Evolutionary conservation across 2,797 vertebrate species (phyloP).

Genomic region (Macropodus opercularis): DNA sequence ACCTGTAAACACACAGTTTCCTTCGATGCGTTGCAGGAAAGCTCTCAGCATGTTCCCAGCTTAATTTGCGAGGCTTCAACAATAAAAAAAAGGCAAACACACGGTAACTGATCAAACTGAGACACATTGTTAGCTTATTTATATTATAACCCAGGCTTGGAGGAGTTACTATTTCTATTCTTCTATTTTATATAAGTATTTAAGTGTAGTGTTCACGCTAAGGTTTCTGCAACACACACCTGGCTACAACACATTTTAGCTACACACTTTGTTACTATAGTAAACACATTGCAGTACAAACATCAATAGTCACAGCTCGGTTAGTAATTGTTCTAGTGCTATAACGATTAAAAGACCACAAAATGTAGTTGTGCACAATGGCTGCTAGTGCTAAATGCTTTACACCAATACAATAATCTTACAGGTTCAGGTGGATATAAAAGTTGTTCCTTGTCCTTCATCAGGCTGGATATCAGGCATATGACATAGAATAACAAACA

Average conservation of each 20-base stretch:
- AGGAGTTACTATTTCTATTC: too few species aligned
- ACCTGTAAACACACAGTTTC: slow-evolving; percentile 43
- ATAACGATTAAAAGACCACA: slow-evolving; percentile 16
- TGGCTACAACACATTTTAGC: slow-evolving; percentile 37
- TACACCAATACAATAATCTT: slow-evolving; percentile 15
- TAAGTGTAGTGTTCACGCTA: not conserved
- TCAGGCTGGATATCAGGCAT: slow-evolving; percentile 9
- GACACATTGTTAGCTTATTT: slow-evolving; percentile 30
- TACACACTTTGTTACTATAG: slow-evolving; percentile 31
- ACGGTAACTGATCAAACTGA: not conserved
- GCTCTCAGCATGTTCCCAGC: slow-evolving; percentile 25
- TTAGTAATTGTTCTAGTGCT: not conserved
- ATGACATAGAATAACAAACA: slow-evolving; percentile 16
- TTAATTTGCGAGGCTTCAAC: slow-evolving; percentile 9
- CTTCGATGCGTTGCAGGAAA: slow-evolving; percentile 26
- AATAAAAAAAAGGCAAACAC: slow-evolving; percentile 14
- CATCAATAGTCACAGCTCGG: too few species aligned
- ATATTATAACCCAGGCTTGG: slow-evolving; percentile 1
- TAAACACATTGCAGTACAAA: slow-evolving; percentile 1
- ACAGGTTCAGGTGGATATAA: slow-evolving; percentile 28
- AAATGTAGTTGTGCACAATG: not conserved
- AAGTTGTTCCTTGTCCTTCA: slow-evolving; percentile 1
- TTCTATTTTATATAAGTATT: not conserved
- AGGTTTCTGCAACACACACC: slow-evolving; percentile 33
- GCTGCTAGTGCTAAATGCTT: slow-evolving; percentile 13